Conservation (phyloP, 2,888 invertebrate species). For the Cyrtodaria siliqua region DNA sequence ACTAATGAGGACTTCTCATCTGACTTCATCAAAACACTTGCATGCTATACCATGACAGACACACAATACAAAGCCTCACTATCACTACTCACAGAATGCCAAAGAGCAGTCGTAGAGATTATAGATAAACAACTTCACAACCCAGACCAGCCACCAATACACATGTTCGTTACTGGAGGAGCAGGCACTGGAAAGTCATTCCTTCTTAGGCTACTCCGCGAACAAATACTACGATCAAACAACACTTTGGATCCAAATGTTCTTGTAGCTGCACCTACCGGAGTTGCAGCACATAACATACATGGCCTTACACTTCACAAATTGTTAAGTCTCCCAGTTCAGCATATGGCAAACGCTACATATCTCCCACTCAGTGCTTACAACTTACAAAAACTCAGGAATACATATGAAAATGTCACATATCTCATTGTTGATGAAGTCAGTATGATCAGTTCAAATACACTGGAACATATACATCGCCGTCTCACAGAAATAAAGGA, state of each 20-base stretch:
- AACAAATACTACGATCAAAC: no score
- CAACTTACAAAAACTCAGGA: no score
- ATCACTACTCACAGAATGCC: background rate
- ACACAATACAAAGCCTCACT: background rate
- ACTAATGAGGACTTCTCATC: conserved; percentile 1
- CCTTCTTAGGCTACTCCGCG: background rate
- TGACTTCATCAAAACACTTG: conserved; percentile 8
- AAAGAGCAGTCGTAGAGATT: background rate
- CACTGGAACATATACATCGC: conserved; percentile 1
- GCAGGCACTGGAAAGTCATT: conserved; percentile 21
- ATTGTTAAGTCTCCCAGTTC: no score
- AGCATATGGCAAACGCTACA: no score
- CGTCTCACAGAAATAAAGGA: conserved; percentile 27
- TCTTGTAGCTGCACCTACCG: no score
- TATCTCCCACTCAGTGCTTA: no score
- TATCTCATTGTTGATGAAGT: conserved; percentile 9
- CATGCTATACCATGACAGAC: conserved; percentile 26
- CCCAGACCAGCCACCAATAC: background rate
- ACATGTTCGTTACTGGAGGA: no score
- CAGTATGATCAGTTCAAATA: conserved; percentile 7
- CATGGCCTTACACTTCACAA: no score
- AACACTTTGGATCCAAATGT: no score
- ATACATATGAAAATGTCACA: no score
- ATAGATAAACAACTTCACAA: background rate
- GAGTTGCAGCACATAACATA: no score